These are phyloP conservation scores for Ceratina calcarata DNA, from an alignment of 1,140 invertebrate species.

Conservation along the genomic window DNA sequence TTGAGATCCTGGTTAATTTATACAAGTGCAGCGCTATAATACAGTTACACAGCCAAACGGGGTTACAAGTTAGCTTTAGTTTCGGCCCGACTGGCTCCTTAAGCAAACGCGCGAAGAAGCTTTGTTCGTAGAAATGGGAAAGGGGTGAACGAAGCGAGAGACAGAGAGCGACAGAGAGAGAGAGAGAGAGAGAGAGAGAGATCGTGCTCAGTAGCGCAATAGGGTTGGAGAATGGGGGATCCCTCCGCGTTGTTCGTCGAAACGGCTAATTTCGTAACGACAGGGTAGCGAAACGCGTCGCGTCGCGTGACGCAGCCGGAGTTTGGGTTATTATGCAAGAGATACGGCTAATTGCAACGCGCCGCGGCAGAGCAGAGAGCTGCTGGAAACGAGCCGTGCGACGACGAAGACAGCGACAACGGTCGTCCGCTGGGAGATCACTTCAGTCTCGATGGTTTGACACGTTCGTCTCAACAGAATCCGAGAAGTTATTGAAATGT, in stretches of 20 bases:
- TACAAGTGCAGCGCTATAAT: slow-evolving; percentile 75
- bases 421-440: neutral
- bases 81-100: slow-evolving; percentile 60
- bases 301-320: neutral
- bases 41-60: slow-evolving; percentile 72
- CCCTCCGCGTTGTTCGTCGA: slow-evolving; percentile 17
- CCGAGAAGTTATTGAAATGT: neutral
- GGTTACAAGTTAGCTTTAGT: slow-evolving; percentile 73
- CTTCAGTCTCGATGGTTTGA: slow-evolving; percentile 2
- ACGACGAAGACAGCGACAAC: slow-evolving; percentile 1
- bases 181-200: too few species aligned
- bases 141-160: neutral
- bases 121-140: neutral
- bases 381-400: slow-evolving; percentile 1
- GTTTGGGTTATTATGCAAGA: slow-evolving; percentile 39
- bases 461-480: neutral
- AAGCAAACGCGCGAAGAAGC: slow-evolving; percentile 23
- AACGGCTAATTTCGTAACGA: slow-evolving; percentile 34
- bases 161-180: too few species aligned
- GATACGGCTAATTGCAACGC: slow-evolving; percentile 36
- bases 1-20: slow-evolving; percentile 79
- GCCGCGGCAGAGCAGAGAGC: neutral
- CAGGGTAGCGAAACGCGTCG: neutral
- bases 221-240: neutral
- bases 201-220: too few species aligned